phyloP scores from a whole-genome alignment of 2,888 invertebrate genomes.

The Cremastobaeus sp. region DNA sequence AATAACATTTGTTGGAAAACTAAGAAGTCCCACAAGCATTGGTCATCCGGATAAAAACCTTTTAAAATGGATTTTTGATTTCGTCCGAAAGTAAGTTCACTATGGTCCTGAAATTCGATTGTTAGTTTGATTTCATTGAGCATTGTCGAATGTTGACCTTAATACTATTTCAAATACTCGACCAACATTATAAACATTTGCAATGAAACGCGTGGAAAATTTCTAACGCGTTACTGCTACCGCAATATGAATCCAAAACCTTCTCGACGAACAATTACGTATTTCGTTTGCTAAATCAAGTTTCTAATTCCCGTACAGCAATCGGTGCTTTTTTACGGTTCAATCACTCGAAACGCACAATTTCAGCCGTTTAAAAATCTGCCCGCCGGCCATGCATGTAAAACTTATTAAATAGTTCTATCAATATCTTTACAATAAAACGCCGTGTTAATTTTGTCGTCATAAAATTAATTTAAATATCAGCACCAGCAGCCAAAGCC shows the following conservation, averaged over 20 bases:
- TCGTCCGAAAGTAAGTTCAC: conserved; percentile 8
- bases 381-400: conserved; percentile 11
- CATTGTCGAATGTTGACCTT: conserved; percentile 15
- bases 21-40: no score
- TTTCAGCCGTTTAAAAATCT: conserved; percentile 29
- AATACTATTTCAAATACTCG: conserved; percentile 21
- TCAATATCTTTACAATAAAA: conserved; percentile 29
- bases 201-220: no score
- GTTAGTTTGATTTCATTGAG: conserved; percentile 48
- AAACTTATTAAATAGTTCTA: conserved; percentile 13
- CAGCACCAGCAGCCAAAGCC: not conserved
- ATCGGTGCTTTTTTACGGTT: not conserved
- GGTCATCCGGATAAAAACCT: no score
- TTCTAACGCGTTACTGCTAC: no score
- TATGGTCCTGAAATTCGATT: conserved; percentile 18
- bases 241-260: not conserved
- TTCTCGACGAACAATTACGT: conserved; percentile 21
- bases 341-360: not conserved
- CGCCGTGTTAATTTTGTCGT: not conserved
- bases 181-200: conserved; percentile 3
- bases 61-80: conserved; percentile 32
- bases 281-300: conserved; percentile 12
- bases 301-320: not conserved
- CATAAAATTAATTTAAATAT: conserved; percentile 20
- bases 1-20: no score